Conservation (phyloP, 2,888 invertebrate genomes). For the Melolontha melolontha region DNA sequence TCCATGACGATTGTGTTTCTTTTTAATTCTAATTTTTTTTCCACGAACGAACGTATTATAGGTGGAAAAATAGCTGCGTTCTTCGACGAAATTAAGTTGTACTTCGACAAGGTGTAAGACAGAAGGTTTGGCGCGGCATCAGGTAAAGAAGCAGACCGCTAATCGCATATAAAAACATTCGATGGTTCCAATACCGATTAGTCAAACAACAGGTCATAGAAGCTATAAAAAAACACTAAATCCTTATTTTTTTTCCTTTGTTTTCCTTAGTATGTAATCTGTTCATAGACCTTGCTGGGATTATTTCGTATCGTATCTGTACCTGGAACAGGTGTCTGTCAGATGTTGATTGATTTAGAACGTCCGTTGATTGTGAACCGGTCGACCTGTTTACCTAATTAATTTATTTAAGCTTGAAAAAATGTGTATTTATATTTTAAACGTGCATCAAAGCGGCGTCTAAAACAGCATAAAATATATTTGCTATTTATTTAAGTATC, state of each 20-base stretch:
- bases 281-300: neutral
- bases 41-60: too few species aligned
- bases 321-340: constrained; percentile 1
- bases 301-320: constrained; percentile 1
- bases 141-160: constrained; percentile 1
- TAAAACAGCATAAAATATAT: too few species aligned
- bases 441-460: too few species aligned
- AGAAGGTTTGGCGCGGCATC: neutral
- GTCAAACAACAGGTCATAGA: too few species aligned
- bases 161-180: too few species aligned
- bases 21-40: too few species aligned
- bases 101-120: constrained; percentile 1
- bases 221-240: neutral
- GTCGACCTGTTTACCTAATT: constrained; percentile 7
- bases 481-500: too few species aligned
- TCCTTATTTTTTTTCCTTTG: neutral
- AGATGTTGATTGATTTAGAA: constrained; percentile 18
- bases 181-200: too few species aligned
- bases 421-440: too few species aligned
- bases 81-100: neutral
- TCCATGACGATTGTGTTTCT: too few species aligned
- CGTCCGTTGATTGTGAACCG: neutral
- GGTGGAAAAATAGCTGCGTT: too few species aligned
- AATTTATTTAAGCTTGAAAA: too few species aligned
- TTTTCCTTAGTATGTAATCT: neutral